phyloP scores from a whole-genome alignment of 23 tunicate genomes.

The Clavelina lepadiformis region DNA sequence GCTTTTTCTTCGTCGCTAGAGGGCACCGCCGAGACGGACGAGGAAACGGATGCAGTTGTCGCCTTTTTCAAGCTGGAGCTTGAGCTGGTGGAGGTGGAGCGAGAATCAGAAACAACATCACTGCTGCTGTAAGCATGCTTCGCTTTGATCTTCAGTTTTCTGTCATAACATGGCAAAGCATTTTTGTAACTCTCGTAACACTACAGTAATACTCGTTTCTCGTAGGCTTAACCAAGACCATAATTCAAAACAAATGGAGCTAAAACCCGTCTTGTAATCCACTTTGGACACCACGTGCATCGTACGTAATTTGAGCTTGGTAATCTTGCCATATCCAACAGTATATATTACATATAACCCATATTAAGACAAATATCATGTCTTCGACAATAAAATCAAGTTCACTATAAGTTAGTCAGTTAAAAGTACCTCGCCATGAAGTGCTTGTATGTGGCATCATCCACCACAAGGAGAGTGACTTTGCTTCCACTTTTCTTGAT shows the following conservation, averaged over 20 bases:
- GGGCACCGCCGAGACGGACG: not conserved
- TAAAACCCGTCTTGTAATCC: too few species aligned
- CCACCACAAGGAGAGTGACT: conserved; percentile 60
- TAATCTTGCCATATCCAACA: too few species aligned
- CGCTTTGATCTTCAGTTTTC: conserved; percentile 70
- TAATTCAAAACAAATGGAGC: too few species aligned
- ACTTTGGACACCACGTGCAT: too few species aligned
- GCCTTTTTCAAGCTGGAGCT: conserved; percentile 6
- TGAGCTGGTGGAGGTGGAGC: not conserved
- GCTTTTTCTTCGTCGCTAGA: conserved; percentile 35
- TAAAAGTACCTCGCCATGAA: conserved; percentile 44
- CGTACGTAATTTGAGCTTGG: too few species aligned
- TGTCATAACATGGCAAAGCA: conserved; percentile 16
- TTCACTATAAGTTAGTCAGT: too few species aligned
- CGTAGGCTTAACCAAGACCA: too few species aligned
- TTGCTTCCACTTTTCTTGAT: conserved; percentile 72
- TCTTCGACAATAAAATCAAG: too few species aligned
- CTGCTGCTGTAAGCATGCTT: conserved; percentile 54
- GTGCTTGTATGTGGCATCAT: conserved; percentile 63
- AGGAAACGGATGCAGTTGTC: conserved; percentile 4
- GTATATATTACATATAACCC: too few species aligned
- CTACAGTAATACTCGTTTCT: too few species aligned
- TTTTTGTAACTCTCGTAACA: not conserved
- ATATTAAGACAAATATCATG: too few species aligned
- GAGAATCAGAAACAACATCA: conserved; percentile 5